Conservation (phyloP, 2,888 invertebrate genomes). For the Platycheirus rosarum region DNA sequence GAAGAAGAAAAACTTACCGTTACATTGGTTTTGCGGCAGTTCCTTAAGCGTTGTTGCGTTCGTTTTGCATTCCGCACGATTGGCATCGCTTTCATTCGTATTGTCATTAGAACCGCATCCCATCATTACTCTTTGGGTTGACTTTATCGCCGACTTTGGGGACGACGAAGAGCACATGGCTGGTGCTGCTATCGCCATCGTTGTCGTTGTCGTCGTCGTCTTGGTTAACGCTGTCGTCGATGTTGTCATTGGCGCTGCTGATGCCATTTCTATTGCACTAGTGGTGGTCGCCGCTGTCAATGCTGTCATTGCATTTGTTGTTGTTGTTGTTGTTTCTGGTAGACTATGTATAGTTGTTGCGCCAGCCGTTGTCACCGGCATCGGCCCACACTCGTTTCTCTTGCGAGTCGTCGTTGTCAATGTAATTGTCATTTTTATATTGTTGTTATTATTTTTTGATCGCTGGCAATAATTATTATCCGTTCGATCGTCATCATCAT, state of each 20-base stretch:
- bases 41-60: conserved; percentile 36
- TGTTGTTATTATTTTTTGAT: conserved; percentile 75
- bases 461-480: conserved; percentile 74
- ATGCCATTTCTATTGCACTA: conserved; percentile 70
- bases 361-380: conserved; percentile 74
- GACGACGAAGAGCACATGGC: conserved; percentile 15
- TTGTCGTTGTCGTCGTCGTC: too few species aligned
- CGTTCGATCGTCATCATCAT: conserved; percentile 68
- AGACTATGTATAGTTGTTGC: conserved; percentile 76
- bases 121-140: conserved; percentile 67
- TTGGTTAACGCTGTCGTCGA: conserved; percentile 50
- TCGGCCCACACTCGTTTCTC: conserved; percentile 60
- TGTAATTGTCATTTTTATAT: conserved; percentile 71
- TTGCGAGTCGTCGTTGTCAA: conserved; percentile 63
- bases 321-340: conserved; percentile 62
- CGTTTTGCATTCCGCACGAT: conserved; percentile 41
- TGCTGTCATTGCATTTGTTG: conserved; percentile 73
- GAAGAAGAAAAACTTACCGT: conserved; percentile 60
- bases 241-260: conserved; percentile 68
- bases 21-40: conserved; percentile 40
- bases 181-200: conserved; percentile 22
- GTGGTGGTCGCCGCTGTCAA: conserved; percentile 70
- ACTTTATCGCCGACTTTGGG: conserved; percentile 42
- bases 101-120: conserved; percentile 68
- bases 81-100: conserved; percentile 62